Evolutionary conservation across 2,113 vertebrate genomes (phyloP), one percentile per base, ranked within the genome.

Genomic region (Hippopotamus amphibius): DNA sequence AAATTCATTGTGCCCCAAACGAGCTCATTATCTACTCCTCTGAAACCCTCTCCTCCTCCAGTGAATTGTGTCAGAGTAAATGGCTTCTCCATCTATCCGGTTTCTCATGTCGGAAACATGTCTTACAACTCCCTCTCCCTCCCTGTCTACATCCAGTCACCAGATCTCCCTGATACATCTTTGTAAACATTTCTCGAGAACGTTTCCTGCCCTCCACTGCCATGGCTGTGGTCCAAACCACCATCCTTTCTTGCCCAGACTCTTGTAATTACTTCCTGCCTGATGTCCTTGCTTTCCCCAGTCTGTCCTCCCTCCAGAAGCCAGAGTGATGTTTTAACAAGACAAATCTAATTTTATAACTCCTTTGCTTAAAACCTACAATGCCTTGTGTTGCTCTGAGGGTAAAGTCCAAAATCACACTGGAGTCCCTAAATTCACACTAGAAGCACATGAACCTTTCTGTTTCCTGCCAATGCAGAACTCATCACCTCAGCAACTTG

Each of bases 281-380:
- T 7, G 2, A 19, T 43, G 55, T n/a, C 48, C n/a, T 79, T 37
- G 1, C 21, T 33, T 92, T 59, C 33, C 24, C 14, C 4, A 85
- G 16, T 28, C 59, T 2, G 0, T 13, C 41, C 8, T 21, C 55
- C n/a, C 69, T 5, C 7, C 7, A 16, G 68, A 88, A 50, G 50
- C n/a, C 43, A 46, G 6, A 65, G 77, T 19, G 17, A 66, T 33
- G 43, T 92, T 84, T 95, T 48, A 48, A 48, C 89, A 88, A 88
- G 77, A 57, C 43, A 41, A 16, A 72, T 84, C 19, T 68, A 72
- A 80, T 90, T 46, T 14, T 28, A 19, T 13, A 6, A 55, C 28
- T 55, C 43, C 53, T 46, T 88, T 46, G 30, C 41, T 80, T 66
- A n/a, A 68, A 93, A 50, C 26, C 30, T 50, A 30, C 4, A 4